Evolutionary conservation across 2,888 invertebrate genomes (phyloP).

Genomic region (Stenchaetothrips biformis): DNA sequence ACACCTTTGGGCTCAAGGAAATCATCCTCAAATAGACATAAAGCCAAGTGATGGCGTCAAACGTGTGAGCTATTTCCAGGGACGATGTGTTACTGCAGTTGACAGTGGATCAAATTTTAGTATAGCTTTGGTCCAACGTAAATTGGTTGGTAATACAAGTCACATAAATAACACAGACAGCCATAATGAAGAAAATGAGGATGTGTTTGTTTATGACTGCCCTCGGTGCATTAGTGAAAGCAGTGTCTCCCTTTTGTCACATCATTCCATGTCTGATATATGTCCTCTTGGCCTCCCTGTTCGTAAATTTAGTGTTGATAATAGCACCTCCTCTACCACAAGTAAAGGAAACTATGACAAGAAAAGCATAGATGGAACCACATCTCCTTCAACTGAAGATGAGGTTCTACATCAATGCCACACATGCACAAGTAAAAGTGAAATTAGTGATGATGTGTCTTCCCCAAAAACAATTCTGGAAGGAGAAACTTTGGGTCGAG

Average conservation of each 20-base stretch:
- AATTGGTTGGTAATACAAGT: slow-evolving; percentile 43
- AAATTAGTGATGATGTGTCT: slow-evolving; percentile 48
- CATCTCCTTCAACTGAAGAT: slow-evolving; percentile 51
- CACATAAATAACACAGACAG: slow-evolving; percentile 52
- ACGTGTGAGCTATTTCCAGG: slow-evolving; percentile 64
- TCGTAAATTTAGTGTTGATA: slow-evolving; percentile 57
- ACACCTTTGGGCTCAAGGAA: slow-evolving; percentile 64
- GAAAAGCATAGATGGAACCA: slow-evolving; percentile 54
- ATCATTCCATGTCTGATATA: slow-evolving; percentile 58
- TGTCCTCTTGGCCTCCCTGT: slow-evolving; percentile 59
- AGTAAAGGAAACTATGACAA: slow-evolving; percentile 55
- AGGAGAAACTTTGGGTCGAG: slow-evolving; percentile 32
- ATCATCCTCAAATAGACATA: slow-evolving; percentile 62
- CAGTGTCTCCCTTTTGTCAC: slow-evolving; percentile 55
- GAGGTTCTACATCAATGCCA: slow-evolving; percentile 35
- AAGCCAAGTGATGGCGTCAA: slow-evolving; percentile 54
- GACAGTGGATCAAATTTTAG: slow-evolving; percentile 74
- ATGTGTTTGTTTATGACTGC: slow-evolving; percentile 61
- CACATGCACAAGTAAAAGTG: slow-evolving; percentile 40
- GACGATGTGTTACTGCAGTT: slow-evolving; percentile 61
- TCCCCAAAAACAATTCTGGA: slow-evolving; percentile 42
- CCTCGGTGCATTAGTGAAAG: slow-evolving; percentile 59
- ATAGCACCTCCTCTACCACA: slow-evolving; percentile 53
- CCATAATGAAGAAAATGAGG: slow-evolving; percentile 58
- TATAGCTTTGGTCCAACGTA: slow-evolving; percentile 59